Evolutionary conservation across 2,797 vertebrate genomes (phyloP).

Genomic region (Thunnus albacares): DNA sequence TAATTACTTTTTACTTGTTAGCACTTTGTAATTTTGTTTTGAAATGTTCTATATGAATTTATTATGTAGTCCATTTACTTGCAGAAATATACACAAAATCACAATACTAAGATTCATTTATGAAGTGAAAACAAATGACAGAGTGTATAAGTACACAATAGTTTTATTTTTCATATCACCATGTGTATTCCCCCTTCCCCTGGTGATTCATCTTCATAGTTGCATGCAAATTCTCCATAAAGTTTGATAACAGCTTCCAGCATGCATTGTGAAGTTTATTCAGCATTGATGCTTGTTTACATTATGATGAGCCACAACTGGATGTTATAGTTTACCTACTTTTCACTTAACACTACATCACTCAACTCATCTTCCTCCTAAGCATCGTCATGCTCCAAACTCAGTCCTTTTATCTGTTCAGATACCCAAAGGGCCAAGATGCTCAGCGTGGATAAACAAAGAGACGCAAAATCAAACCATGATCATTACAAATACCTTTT

Average conservation of each 20-base stretch:
- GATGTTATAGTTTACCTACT: constrained; percentile 6
- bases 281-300: background rate
- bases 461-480: constrained; percentile 18
- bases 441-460: constrained; percentile 19
- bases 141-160: too few relatives aligned
- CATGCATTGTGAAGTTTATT: background rate
- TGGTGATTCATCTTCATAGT: background rate
- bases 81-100: too few relatives aligned
- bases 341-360: constrained; percentile 14
- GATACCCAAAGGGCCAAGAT: background rate
- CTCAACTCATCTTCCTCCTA: constrained; percentile 3
- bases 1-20: too few relatives aligned
- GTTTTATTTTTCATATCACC: too few relatives aligned
- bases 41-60: too few relatives aligned
- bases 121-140: too few relatives aligned
- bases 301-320: background rate
- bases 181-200: background rate
- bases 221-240: background rate
- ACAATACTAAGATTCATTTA: too few relatives aligned
- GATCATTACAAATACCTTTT: background rate
- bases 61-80: too few relatives aligned
- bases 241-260: background rate
- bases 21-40: too few relatives aligned
- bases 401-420: constrained; percentile 28
- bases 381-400: background rate